Percentiles rank a stretch among this genome's conserved stretches.
Evolutionary conservation across 2,797 vertebrate species (phyloP).

Genomic region (Chloroceryle amazona): DNA sequence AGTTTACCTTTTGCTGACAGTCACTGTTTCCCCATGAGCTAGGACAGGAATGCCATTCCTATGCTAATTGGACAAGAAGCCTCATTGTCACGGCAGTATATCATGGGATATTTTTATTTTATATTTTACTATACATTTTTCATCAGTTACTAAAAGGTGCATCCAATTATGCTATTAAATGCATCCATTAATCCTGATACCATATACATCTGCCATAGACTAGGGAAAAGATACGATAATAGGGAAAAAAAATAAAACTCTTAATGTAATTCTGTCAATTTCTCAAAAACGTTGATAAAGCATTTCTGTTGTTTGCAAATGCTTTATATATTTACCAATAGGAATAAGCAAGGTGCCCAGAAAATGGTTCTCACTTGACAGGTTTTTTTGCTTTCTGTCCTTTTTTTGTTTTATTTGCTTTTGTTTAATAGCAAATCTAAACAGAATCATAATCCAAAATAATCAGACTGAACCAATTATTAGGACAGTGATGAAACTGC

Average conservation of each 20-base stretch:
- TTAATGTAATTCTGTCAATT: not conserved
- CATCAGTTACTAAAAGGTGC: not conserved
- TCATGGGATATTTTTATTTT: not conserved
- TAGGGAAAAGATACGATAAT: not conserved
- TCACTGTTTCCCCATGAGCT: slow-evolving; percentile 26
- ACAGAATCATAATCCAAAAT: not conserved
- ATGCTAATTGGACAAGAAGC: slow-evolving; percentile 44
- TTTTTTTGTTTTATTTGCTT: not conserved
- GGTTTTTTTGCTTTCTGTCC: not conserved
- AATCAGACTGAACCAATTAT: not conserved
- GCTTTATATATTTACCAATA: not conserved
- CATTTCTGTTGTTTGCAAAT: not conserved
- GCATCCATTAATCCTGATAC: not conserved
- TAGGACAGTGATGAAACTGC: not conserved
- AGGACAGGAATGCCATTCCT: slow-evolving; percentile 32
- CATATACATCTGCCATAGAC: not conserved
- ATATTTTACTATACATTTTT: slow-evolving; percentile 8
- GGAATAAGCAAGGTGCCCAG: not conserved
- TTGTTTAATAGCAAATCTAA: not conserved
- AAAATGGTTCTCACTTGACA: not conserved
- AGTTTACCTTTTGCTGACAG: slow-evolving; percentile 66
- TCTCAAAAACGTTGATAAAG: not conserved
- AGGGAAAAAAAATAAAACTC: not conserved
- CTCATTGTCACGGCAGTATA: slow-evolving; percentile 22
- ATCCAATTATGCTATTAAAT: slow-evolving; percentile 23